Base-by-base conservation (phyloP, 2,797 vertebrate species). In the Brachymystax lenok region DNA sequence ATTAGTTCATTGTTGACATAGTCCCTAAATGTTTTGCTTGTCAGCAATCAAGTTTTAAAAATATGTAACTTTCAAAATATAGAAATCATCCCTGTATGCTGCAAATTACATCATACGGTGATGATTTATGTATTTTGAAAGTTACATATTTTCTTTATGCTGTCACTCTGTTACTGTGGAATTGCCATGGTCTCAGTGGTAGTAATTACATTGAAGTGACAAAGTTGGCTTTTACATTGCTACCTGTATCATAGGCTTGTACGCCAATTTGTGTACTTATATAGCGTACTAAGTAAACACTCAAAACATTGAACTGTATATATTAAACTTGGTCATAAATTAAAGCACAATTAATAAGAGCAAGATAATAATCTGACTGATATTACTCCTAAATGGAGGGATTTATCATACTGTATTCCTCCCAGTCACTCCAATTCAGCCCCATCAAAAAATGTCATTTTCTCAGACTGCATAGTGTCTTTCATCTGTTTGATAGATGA, bases 391-490 rank as follows among this genome's bases (percentile, higher is more conserved):
- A 78, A 17, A 77, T 63, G 21, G 83, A 79, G 17, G 74, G 85
- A 75, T 46, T 46, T 46, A 46, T 46, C 40, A 46, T 46, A 46
- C 40, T 46, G 40, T 46, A 46, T 46, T 46, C 40, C 40, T 46
- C 40, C 40, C 40, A 46, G 40, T 73, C 52, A 70, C 88, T 76
- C 91, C 82, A 90, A 86, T 67, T 92, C 85, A 19, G 78, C 83
- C 14, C 79, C 86, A 17, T 95, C 93, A 83, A 94, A 95, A 89
- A 95, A 95, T 83, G 46, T 92, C 87, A 95, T 94, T 89, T 95
- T 95, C 70, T 95, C 94, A 33, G 88, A 80, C 86, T 94, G 94
- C 79, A 95, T 88, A 2, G 91, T 88, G 78, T 95, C 89, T 88
- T 64, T 92, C 14, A 95, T 84, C 33, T 87, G 91, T 74, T 90